Evolutionary conservation across 2,113 vertebrate genomes (phyloP), one percentile per base, ranked within the genome.

Genomic region (Pipa parva): DNA sequence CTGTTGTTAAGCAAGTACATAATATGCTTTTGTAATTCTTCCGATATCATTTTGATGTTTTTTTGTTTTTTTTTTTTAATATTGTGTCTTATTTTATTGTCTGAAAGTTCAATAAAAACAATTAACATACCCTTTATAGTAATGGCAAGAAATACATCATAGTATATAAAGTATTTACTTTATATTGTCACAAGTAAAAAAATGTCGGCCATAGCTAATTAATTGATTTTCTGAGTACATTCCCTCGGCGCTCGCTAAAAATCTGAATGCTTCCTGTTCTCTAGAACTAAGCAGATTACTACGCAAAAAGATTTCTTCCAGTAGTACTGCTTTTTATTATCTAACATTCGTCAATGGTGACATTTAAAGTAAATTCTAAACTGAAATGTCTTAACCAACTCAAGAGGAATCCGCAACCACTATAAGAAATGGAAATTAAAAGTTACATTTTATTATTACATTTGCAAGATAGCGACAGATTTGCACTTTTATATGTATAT

Each of bases 261-360:
- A 52, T 52, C 18, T 51, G 37, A 63, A 63, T 31, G 49, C 22
- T 39, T 37, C 45, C 29, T 25, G 29, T 22, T 25, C 61, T 25
- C 21, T 7, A 21, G 36, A 9, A 36, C 29, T 63, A 63, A 63
- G 61, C 26, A 51, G 45, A 63, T 52, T 63, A 52, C 61, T 33
- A 52, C 17, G 48, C 45, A 31, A 37, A n/a, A 63, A 36, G 48
- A 36, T 37, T 51, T 63, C 46, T 25, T 37, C 45, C 9, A 52
- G 13, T 52, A 50, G 29, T 51, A 48, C 61, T 36, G 18, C 20
- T 63, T n/a, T 63, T 63, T 63, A 63, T 63, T 63, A 52, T 63
- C 29, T 63, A 36, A 52, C 61, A 63, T 63, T 63, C 52, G 27
- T 63, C 61, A 63, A 4, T 24, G 46, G 48, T 63, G 61, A 50